phyloP scores from a whole-genome alignment of 2,797 vertebrate species.

The Bradypodion ventrale region DNA sequence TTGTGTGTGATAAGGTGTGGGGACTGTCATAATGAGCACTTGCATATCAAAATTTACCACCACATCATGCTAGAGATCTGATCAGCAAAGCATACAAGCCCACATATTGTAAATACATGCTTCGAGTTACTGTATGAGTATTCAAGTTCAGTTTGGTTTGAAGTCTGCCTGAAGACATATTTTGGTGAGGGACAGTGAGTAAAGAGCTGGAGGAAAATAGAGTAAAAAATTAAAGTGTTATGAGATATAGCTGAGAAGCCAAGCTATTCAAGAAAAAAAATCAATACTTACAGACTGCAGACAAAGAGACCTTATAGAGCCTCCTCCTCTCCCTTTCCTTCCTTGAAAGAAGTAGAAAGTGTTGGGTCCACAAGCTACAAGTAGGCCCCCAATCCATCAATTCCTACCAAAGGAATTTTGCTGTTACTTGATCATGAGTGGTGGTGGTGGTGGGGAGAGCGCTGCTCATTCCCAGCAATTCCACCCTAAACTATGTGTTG shows the following conservation, averaged over 20 bases:
- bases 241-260: background rate
- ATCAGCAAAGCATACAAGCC: background rate
- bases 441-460: background rate
- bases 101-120: no score
- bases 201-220: background rate
- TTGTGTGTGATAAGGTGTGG: background rate
- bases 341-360: background rate
- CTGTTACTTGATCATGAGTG: no score
- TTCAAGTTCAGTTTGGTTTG: background rate
- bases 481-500: background rate
- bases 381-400: background rate
- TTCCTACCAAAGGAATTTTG: background rate
- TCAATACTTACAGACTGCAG: no score
- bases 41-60: background rate
- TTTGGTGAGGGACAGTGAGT: background rate
- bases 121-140: no score
- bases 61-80: background rate
- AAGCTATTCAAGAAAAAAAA: background rate
- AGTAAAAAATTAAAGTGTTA: background rate
- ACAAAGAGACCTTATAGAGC: background rate
- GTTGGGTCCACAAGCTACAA: background rate
- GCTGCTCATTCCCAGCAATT: background rate
- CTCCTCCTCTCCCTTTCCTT: background rate
- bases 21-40: background rate
- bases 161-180: background rate